Conservation (phyloP, 2,888 invertebrate species). For the Pseudanteris insignis region DNA sequence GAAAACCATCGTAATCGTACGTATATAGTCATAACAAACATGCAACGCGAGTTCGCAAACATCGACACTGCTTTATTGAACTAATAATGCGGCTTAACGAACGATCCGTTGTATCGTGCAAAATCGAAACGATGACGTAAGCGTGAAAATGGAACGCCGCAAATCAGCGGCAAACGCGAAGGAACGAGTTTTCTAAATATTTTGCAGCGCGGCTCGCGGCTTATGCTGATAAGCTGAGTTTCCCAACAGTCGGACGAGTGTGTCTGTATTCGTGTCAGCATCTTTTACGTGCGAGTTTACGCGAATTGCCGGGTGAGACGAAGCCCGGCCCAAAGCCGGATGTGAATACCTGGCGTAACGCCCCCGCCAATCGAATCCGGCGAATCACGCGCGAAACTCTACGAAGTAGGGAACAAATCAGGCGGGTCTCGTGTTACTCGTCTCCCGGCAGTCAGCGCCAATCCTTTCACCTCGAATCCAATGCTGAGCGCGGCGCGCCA, state of each 20-base stretch:
- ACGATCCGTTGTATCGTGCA: no score
- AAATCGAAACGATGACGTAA: no score
- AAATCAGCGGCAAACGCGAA: no score
- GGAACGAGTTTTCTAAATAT: conserved; percentile 31
- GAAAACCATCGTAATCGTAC: no score
- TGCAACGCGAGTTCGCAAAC: no score
- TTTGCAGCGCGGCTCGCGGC: conserved; percentile 23
- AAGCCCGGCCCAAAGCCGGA: conserved; percentile 60
- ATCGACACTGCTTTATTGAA: no score
- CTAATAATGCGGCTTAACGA: no score
- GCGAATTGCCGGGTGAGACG: conserved; percentile 43
- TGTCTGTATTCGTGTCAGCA: conserved; percentile 45
- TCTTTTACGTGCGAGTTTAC: conserved; percentile 39
- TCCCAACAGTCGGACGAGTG: conserved; percentile 37
- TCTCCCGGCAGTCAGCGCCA: conserved; percentile 22
- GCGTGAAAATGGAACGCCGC: no score
- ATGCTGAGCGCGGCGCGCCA: conserved; percentile 15
- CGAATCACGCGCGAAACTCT: conserved; percentile 61
- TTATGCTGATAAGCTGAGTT: conserved; percentile 34
- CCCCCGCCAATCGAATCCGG: conserved; percentile 62
- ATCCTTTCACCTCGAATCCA: conserved; percentile 31
- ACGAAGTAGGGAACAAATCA: conserved; percentile 61
- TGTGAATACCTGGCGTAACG: conserved; percentile 62
- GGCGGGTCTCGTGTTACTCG: conserved; percentile 52
- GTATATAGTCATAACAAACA: no score